Evolutionary conservation across 2,797 vertebrate genomes (phyloP).

Genomic region (Antennarius maculatus): DNA sequence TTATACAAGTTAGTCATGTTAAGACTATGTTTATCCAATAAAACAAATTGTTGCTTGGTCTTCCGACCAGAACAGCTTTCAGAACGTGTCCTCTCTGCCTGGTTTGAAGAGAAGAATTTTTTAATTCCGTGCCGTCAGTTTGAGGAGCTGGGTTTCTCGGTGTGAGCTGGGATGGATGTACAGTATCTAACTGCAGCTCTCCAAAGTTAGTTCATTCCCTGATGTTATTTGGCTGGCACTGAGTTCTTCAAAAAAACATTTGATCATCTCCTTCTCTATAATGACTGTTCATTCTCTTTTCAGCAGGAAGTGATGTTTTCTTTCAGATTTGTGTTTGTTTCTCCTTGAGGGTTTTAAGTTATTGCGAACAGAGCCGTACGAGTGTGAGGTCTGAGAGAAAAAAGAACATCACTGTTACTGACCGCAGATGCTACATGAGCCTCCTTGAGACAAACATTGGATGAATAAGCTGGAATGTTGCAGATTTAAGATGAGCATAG

Average conservation of each 20-base stretch:
- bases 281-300: slow-evolving; percentile 10
- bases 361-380: slow-evolving; percentile 19
- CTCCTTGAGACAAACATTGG: too few relatives aligned
- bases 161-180: slow-evolving; percentile 20
- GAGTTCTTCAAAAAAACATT: slow-evolving; percentile 40
- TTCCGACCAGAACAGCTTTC: slow-evolving; percentile 38
- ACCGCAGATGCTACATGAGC: too few relatives aligned
- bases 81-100: slow-evolving; percentile 29
- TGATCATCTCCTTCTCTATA: slow-evolving; percentile 36
- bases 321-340: slow-evolving; percentile 19
- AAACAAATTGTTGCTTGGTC: slow-evolving; percentile 25
- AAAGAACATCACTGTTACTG: too few relatives aligned
- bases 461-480: too few relatives aligned
- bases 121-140: slow-evolving; percentile 25
- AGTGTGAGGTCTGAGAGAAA: neutral
- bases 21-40: slow-evolving; percentile 9
- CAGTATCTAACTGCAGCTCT: slow-evolving; percentile 51
- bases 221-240: slow-evolving; percentile 49
- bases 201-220: slow-evolving; percentile 60
- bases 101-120: slow-evolving; percentile 19
- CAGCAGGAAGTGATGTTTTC: slow-evolving; percentile 30
- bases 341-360: slow-evolving; percentile 18
- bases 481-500: too few relatives aligned
- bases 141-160: slow-evolving; percentile 36
- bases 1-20: slow-evolving; percentile 6